These are phyloP conservation scores for Pangasius djambal DNA, from an alignment of 2,797 vertebrate genomes.

Conservation along the genomic window DNA sequence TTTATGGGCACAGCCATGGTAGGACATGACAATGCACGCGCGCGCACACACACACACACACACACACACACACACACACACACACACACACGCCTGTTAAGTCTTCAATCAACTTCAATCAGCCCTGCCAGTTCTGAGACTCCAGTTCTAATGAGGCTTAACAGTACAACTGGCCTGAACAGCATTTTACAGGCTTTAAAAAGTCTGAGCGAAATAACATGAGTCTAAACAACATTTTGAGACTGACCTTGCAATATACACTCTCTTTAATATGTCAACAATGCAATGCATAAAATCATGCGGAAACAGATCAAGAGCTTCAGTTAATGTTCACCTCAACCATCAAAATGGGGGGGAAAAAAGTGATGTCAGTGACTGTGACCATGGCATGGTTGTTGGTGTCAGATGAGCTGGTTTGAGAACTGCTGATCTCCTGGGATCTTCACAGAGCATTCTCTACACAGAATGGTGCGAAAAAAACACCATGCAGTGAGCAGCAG, in stretches of 20 bases:
- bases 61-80: neutral
- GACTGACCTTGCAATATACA: neutral
- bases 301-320: neutral
- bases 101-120: neutral
- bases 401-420: neutral
- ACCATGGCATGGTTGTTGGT: neutral
- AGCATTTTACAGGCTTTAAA: constrained; percentile 1
- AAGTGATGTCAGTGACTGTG: neutral
- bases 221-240: no score
- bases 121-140: neutral
- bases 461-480: neutral
- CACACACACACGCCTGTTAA: neutral
- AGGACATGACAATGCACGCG: neutral
- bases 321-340: neutral
- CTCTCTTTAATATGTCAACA: neutral
- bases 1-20: neutral
- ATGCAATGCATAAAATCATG: neutral
- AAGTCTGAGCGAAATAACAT: neutral
- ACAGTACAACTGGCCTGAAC: neutral
- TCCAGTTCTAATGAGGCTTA: neutral
- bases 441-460: neutral
- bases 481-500: neutral
- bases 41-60: neutral
- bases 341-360: neutral
- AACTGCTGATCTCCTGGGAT: neutral